These are phyloP conservation scores for Merluccius polli DNA, from an alignment of 2,797 vertebrate species.

Conservation along the genomic window DNA sequence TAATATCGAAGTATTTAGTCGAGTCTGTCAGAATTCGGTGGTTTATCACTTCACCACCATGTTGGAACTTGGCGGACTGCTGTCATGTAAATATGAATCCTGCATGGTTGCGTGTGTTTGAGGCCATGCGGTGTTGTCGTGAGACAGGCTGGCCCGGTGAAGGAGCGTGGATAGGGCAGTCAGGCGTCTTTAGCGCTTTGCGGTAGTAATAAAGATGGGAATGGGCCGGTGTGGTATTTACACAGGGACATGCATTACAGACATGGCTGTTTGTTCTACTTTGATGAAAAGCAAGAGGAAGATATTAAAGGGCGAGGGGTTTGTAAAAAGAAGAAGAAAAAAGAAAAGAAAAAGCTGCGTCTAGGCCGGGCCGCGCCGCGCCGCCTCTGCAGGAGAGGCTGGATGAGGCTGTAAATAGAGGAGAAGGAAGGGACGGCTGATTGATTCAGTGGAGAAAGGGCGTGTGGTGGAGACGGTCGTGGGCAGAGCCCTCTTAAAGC, in stretches of 20 bases:
- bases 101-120: no score
- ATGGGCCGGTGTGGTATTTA: not conserved
- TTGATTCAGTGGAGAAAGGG: not conserved
- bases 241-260: not conserved
- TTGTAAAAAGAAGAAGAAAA: not conserved
- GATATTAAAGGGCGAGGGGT: not conserved
- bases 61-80: not conserved
- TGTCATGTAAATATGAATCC: not conserved
- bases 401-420: not conserved
- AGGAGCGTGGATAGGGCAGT: not conserved
- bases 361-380: not conserved
- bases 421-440: not conserved
- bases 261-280: not conserved
- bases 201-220: not conserved
- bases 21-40: no score
- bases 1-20: not conserved
- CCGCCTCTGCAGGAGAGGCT: not conserved
- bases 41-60: not conserved
- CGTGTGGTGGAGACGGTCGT: no score
- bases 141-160: not conserved
- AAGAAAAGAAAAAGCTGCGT: not conserved
- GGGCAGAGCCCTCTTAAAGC: no score
- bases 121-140: no score
- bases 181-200: not conserved
- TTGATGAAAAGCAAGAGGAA: not conserved